A percentile compares a stretch with the other conserved stretches of the same genome.
phyloP scores from a whole-genome alignment of 2,113 vertebrate species.

The Eulacestoma nigropectus region DNA sequence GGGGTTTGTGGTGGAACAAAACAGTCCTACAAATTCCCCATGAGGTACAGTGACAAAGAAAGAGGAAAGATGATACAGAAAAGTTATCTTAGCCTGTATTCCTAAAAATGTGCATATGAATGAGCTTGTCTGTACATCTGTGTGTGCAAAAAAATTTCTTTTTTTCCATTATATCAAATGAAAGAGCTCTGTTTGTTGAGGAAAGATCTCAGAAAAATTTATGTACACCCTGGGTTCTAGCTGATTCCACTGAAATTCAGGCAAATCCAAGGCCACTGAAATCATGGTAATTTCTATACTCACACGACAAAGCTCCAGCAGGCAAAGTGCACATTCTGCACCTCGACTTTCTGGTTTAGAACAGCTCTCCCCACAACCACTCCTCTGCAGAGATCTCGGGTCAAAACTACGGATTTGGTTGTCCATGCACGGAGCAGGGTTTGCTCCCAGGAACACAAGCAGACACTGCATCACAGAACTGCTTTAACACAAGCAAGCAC shows the following conservation, averaged over 20 bases:
- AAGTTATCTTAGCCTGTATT: background rate
- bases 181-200: background rate
- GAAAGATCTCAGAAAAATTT: background rate
- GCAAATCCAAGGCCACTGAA: background rate
- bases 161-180: background rate
- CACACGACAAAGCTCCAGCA: background rate
- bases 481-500: background rate
- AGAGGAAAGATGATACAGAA: background rate
- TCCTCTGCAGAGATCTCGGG: background rate
- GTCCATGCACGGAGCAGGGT: background rate
- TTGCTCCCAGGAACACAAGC: background rate
- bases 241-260: background rate
- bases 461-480: background rate
- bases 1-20: background rate
- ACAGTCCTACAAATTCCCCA: background rate
- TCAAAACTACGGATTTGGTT: background rate
- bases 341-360: background rate
- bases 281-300: background rate
- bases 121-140: background rate
- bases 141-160: background rate
- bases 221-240: background rate
- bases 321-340: background rate
- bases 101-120: background rate
- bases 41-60: background rate
- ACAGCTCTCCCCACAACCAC: background rate